phyloP scores from a whole-genome alignment of 2,113 vertebrate genomes.

The Osmerus eperlanus region DNA sequence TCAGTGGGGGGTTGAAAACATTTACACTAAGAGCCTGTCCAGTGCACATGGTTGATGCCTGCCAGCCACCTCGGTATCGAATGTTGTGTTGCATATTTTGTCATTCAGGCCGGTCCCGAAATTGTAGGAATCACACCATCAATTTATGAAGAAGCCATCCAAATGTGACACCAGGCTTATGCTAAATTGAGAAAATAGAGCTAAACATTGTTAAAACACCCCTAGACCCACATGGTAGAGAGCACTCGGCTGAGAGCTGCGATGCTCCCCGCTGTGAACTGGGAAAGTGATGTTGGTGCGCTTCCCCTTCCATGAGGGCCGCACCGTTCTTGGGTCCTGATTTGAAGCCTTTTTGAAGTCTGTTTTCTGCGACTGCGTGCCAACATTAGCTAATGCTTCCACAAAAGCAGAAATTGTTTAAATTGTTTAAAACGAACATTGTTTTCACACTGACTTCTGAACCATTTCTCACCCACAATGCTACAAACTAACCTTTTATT shows the following conservation, averaged over 20 bases:
- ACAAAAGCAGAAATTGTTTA: slow-evolving; percentile 63
- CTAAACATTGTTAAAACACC: slow-evolving; percentile 84
- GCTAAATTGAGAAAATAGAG: slow-evolving; percentile 79
- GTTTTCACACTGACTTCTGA: slow-evolving; percentile 39
- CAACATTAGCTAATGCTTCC: slow-evolving; percentile 65
- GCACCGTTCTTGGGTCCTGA: slow-evolving; percentile 67
- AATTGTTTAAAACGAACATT: slow-evolving; percentile 55
- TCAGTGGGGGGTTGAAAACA: slow-evolving; percentile 82
- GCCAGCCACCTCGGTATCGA: slow-evolving; percentile 78
- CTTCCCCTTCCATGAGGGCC: slow-evolving; percentile 75
- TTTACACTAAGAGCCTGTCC: slow-evolving; percentile 82
- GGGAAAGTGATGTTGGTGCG: slow-evolving; percentile 81
- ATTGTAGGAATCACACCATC: slow-evolving; percentile 80
- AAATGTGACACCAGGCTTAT: slow-evolving; percentile 84
- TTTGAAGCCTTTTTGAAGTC: slow-evolving; percentile 77
- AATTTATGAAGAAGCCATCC: slow-evolving; percentile 77
- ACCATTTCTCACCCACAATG: slow-evolving; percentile 17
- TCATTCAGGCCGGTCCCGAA: slow-evolving; percentile 80
- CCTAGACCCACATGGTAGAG: slow-evolving; percentile 80
- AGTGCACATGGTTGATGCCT: slow-evolving; percentile 77
- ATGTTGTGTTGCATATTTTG: slow-evolving; percentile 79
- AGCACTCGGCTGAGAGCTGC: slow-evolving; percentile 74
- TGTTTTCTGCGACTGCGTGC: slow-evolving; percentile 70
- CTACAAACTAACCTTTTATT: neutral
- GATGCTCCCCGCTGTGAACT: slow-evolving; percentile 81